phyloP scores from a whole-genome alignment of 2,797 vertebrate genomes.

The Varecia variegata region DNA sequence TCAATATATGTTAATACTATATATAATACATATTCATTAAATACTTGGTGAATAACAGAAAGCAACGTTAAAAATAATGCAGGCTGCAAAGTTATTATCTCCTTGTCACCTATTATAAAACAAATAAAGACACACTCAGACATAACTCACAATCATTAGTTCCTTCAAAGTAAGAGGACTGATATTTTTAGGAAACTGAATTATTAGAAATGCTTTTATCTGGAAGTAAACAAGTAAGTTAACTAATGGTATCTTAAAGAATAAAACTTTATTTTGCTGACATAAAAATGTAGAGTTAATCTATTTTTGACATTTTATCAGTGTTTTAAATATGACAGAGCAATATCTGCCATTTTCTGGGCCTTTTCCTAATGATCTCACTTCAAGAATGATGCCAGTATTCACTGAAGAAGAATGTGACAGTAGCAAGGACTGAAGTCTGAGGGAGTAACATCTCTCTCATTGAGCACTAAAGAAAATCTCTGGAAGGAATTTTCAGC shows the following conservation, averaged over 20 bases:
- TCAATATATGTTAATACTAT: background rate
- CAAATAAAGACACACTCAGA: background rate
- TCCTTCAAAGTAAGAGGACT: background rate
- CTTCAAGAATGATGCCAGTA: background rate
- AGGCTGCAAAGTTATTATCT: background rate
- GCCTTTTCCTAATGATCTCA: background rate
- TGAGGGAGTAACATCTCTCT: background rate
- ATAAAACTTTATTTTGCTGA: background rate
- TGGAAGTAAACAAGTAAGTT: background rate
- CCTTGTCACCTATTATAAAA: background rate
- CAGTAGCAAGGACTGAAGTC: background rate
- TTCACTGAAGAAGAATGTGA: background rate
- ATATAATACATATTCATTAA: background rate
- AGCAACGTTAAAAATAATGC: background rate
- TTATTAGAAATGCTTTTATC: background rate
- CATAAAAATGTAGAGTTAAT: background rate
- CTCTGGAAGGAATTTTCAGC: background rate
- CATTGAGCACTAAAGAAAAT: background rate
- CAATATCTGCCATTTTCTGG: background rate
- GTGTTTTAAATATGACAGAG: background rate
- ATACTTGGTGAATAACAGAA: background rate
- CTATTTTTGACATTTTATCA: background rate
- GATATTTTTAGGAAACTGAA: background rate
- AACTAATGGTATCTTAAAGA: background rate
- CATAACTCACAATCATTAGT: background rate